A percentile compares a stretch with the other conserved stretches of the same genome.
Conservation (phyloP, 2,888 invertebrate genomes). For the Eilema sororculum region DNA sequence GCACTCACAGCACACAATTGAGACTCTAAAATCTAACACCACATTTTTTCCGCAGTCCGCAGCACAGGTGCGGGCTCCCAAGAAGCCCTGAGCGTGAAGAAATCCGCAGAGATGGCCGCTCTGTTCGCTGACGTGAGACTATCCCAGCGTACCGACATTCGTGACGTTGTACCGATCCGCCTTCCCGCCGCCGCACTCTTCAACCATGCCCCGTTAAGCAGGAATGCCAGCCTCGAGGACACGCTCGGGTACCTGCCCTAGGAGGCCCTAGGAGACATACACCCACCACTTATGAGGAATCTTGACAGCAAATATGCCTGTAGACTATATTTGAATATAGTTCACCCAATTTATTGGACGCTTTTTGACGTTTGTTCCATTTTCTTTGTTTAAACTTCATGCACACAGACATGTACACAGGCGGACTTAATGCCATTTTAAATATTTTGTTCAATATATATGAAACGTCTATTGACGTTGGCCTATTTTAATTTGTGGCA, state of each 20-base stretch:
- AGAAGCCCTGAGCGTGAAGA: slow-evolving; percentile 94
- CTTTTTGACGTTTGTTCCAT: not conserved
- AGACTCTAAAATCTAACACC: not conserved
- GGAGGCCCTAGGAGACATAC: not conserved
- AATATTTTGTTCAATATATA: not conserved
- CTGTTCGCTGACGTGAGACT: slow-evolving; percentile 92
- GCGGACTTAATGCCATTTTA: too few species aligned
- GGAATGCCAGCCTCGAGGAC: slow-evolving; percentile 88
- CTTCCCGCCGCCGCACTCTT: slow-evolving; percentile 46
- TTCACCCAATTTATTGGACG: too few species aligned
- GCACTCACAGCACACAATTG: too few species aligned
- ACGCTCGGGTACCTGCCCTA: slow-evolving; percentile 89
- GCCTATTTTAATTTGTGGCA: not conserved
- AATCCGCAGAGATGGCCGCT: slow-evolving; percentile 95
- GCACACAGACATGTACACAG: too few species aligned
- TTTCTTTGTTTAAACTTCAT: too few species aligned
- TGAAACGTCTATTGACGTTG: not conserved
- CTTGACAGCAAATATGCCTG: not conserved
- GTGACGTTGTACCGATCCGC: slow-evolving; percentile 57
- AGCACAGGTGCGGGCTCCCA: slow-evolving; percentile 85
- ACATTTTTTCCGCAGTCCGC: slow-evolving; percentile 63
- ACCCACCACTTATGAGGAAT: not conserved
- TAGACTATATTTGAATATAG: too few species aligned
- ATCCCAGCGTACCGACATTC: slow-evolving; percentile 90
- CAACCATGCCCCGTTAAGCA: slow-evolving; percentile 59